These are phyloP conservation scores for Lordiphosa collinella DNA, from an alignment of 1,140 invertebrate genomes.

Conservation along the genomic window DNA sequence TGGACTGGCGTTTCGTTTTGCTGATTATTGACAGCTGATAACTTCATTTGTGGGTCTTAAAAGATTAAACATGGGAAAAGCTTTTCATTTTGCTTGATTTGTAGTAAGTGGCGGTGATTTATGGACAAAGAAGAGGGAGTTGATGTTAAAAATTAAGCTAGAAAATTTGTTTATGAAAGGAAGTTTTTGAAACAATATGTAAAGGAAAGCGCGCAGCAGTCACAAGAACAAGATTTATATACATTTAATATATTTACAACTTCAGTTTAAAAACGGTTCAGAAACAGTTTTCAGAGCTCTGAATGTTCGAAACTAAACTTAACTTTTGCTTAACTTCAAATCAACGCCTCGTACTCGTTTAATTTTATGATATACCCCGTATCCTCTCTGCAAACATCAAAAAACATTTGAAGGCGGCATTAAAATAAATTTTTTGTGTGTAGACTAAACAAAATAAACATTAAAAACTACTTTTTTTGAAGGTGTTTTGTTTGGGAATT, in stretches of 20 bases:
- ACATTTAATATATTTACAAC: no score
- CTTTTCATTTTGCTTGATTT: background rate
- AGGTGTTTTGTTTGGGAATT: conserved; percentile 36
- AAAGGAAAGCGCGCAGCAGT: no score
- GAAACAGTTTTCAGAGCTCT: no score
- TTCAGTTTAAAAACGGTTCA: no score
- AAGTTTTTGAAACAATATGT: no score
- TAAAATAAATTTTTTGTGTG: conserved; percentile 74
- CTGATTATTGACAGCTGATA: conserved; percentile 54
- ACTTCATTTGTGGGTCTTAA: conserved; percentile 21
- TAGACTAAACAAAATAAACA: conserved; percentile 77
- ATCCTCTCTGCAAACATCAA: conserved; percentile 58
- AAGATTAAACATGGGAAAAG: background rate
- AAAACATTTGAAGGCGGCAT: conserved; percentile 57
- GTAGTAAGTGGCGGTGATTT: no score
- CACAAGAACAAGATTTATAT: no score
- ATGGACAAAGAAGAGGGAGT: no score
- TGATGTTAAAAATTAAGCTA: no score
- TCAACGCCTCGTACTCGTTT: conserved; percentile 70
- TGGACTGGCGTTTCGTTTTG: conserved; percentile 7
- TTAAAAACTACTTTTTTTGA: conserved; percentile 33
- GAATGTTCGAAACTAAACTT: no score
- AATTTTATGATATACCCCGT: conserved; percentile 55
- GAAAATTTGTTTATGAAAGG: no score
- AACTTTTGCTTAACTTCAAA: conserved; percentile 48